Conservation (phyloP, 2,113 vertebrate species). For the Elachura formosa region DNA sequence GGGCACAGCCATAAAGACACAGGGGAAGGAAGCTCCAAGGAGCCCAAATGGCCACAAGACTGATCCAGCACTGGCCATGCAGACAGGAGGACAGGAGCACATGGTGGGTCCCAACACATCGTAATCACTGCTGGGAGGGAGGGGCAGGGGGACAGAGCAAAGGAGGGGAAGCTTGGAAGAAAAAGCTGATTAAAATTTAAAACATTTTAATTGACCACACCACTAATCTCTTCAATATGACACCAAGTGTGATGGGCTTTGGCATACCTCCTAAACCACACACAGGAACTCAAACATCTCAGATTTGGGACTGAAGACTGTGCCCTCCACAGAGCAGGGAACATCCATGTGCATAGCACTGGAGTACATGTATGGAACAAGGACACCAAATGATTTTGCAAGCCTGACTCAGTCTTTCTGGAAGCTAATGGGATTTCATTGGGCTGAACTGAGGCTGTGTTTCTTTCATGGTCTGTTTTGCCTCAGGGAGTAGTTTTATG, state of each 20-base stretch:
- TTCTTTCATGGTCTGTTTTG: background rate
- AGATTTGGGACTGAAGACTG: background rate
- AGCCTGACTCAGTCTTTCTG: background rate
- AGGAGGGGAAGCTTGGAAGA: background rate
- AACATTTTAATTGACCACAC: background rate
- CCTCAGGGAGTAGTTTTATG: slow-evolving; percentile 25
- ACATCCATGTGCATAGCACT: background rate
- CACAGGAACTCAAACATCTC: background rate
- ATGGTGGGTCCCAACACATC: background rate
- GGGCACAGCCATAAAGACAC: background rate
- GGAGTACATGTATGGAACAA: background rate
- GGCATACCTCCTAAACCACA: background rate
- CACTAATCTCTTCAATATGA: background rate
- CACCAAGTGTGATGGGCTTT: background rate
- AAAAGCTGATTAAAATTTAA: background rate
- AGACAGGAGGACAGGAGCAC: background rate
- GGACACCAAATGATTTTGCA: background rate
- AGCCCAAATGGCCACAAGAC: background rate
- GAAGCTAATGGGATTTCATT: background rate
- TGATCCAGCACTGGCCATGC: background rate
- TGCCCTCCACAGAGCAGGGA: background rate
- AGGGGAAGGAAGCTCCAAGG: background rate
- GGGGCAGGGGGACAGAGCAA: background rate
- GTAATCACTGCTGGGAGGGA: background rate
- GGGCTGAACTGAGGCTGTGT: background rate